Conservation (phyloP, 2,797 vertebrate species). For the Rhynchotus rufescens region DNA sequence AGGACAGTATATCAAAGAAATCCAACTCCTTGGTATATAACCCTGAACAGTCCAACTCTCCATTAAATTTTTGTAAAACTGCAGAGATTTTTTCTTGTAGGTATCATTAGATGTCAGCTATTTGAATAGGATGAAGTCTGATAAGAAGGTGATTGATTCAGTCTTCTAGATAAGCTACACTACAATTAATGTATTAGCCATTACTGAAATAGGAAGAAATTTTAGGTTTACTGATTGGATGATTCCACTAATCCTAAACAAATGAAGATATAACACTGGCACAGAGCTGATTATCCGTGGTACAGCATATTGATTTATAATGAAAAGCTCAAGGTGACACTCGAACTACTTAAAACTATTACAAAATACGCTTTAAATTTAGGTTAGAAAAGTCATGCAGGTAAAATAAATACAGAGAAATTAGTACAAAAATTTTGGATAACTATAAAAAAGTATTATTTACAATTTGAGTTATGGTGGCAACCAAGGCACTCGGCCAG, state of each 20-base stretch:
- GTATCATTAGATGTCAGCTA: not conserved
- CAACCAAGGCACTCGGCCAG: not conserved
- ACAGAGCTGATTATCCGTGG: not conserved
- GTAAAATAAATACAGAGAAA: not conserved
- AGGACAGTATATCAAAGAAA: not conserved
- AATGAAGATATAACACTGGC: conserved; percentile 21
- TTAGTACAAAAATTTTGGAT: not conserved
- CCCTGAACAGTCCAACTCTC: not conserved
- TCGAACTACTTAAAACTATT: not conserved
- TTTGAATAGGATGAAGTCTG: not conserved
- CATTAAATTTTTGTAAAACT: not conserved
- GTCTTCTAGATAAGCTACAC: not conserved
- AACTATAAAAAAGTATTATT: not conserved
- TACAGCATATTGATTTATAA: not conserved
- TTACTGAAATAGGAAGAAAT: conserved; percentile 16
- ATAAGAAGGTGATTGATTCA: conserved; percentile 25
- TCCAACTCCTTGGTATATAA: not conserved
- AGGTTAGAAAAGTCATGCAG: not conserved
- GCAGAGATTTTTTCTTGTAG: not conserved
- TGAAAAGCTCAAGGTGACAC: not conserved
- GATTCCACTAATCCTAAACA: conserved; percentile 42
- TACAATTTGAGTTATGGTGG: not conserved
- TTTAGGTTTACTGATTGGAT: not conserved
- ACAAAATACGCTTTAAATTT: conserved; percentile 23
- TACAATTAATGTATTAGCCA: conserved; percentile 5